Evolutionary conservation across 2,113 vertebrate genomes (phyloP), one percentile per base, ranked within the genome.

Genomic region (Solea solea): DNA sequence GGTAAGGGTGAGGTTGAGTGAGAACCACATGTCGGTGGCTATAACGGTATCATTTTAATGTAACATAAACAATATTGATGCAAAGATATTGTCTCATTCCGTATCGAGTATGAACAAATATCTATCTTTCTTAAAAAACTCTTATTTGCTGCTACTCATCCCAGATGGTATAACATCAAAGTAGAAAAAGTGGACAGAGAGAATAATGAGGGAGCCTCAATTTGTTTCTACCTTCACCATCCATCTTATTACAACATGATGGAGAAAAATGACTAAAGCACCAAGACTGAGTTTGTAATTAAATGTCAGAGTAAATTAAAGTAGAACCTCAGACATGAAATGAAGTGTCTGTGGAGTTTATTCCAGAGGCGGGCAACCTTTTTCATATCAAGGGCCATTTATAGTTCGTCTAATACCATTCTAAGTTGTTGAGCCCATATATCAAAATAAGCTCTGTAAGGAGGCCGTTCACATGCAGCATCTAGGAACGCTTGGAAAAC

Each of bases 281-380:
- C 14, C 53, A 14, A 46, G 25, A 51, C 41, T 15, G 45, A 14
- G 54, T 11, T 15, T 7, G 59, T 15, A 41, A 70, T 64, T 74
- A 82, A 74, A 77, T 72, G 69, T 76, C 72, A 73, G 14, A 69
- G 40, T 40, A 13, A 50, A 70, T 81, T 65, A 51, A 41, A 71
- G 42, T 12, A 64, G 73, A 67, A 49, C 15, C 16, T 52, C 56
- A 76, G 52, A 65, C 63, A 80, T 54, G 13, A 78, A 58, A 51
- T 39, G 57, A 6, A 4, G n/a, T 16, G 49, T 69, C 21, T 62
- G 44, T 45, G 53, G 83, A 49, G 65, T 83, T 62, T 34, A 51
- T 45, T 76, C 51, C 53, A 53, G 11, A 9, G 25, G 25, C 7
- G 5, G 11, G 11, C 10, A 54, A 54, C 10, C 11, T 14, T 54